Conservation (phyloP, 2,113 vertebrate species). For the Pangasianodon gigas region DNA sequence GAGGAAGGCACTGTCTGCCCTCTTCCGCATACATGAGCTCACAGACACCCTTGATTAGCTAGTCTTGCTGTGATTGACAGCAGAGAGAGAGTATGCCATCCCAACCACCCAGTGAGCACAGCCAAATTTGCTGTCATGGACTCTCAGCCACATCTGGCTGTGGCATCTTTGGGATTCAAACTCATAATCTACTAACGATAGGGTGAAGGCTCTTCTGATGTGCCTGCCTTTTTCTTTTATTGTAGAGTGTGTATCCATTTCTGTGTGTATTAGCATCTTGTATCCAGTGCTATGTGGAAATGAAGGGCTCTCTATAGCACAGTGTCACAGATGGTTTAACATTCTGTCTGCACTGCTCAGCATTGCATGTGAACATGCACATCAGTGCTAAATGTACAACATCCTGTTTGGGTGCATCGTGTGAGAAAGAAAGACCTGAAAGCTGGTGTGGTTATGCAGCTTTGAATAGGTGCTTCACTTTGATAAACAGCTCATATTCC, state of each 20-base stretch:
- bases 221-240: neutral
- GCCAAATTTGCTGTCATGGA: neutral
- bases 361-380: neutral
- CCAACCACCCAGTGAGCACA: neutral
- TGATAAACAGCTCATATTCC: neutral
- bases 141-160: neutral
- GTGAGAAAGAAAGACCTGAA: constrained; percentile 23
- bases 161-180: neutral
- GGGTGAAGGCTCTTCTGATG: neutral
- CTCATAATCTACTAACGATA: neutral
- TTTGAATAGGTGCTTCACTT: neutral
- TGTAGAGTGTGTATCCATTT: neutral
- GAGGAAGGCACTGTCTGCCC: neutral
- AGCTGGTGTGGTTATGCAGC: constrained; percentile 8
- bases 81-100: neutral
- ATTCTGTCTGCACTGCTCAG: neutral
- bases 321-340: neutral
- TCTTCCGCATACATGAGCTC: neutral
- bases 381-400: neutral
- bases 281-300: neutral
- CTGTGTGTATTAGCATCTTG: neutral
- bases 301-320: neutral
- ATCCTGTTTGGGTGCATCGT: constrained; percentile 28
- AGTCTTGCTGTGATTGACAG: neutral
- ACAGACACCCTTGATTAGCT: too few species aligned